Base-by-base conservation (phyloP, 2,113 vertebrate genomes). In the Tenebrosternarchus preto region DNA sequence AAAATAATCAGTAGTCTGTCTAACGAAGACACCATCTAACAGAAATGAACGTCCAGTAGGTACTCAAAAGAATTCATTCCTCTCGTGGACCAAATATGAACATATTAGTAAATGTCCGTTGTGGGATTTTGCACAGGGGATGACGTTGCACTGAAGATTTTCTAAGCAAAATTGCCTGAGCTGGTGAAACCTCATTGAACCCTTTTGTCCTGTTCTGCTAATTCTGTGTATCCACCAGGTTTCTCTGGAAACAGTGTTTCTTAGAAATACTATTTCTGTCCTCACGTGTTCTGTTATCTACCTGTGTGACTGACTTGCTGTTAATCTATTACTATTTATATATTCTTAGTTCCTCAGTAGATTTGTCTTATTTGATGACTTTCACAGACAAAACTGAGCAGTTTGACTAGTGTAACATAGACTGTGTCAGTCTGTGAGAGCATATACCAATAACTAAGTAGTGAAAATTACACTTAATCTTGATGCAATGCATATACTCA, bases 181-280 rank as follows among this genome's bases (percentile, higher is more conserved):
- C 71, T 16, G 2, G 25, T 31, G 17, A 70, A 70, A 60, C 9
- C 61, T 11, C 39, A 60, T 57, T 50, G 76, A 82, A 33, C 55
- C 56, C 50, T 12, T 46, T 71, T 85, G 63, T 82, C 78, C 64
- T 83, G 84, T 73, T 72, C 67, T 77, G 84, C 63, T 78, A 76
- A 88, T 64, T 24, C 82, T 85, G 50, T 9, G 67, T 84, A 61
- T 57, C 64, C n/a, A 50, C 20, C 33, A 19, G 46, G 67, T 53
- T 73, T 76, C 80, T 78, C 84, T 2, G 75, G 83, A 86, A 85
- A 83, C 19, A 46, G 59, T 24, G 6, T 57, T 68, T 56, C 76
- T 75, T 16, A 8, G 29, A 79, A 74, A 63, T 36, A 31, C 43
- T n/a, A 61, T 55, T 50, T 16, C 33, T 25, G n/a, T 77, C 82